Percentiles rank a stretch among this genome's conserved stretches.
Conservation (phyloP, 2,888 invertebrate genomes). For the Maniola hyperantus region DNA sequence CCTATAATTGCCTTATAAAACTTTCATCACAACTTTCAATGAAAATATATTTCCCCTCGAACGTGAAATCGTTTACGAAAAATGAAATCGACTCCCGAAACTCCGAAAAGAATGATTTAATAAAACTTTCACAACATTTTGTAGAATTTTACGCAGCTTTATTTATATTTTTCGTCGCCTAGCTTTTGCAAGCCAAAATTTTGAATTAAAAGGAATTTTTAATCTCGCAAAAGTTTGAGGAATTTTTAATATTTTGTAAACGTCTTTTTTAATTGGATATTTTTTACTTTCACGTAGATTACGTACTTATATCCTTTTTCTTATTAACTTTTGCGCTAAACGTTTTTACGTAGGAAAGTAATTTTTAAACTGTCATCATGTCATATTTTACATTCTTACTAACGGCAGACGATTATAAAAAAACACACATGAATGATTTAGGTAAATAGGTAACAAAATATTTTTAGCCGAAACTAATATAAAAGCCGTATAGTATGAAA, state of each 20-base stretch:
- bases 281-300: not conserved
- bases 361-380: no score
- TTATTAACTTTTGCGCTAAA: not conserved
- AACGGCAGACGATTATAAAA: not conserved
- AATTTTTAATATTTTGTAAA: not conserved
- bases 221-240: constrained; percentile 16
- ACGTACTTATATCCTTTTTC: not conserved
- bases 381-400: no score
- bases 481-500: not conserved
- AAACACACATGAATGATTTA: not conserved
- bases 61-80: constrained; percentile 30
- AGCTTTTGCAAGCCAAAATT: constrained; percentile 1
- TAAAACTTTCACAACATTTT: constrained; percentile 32
- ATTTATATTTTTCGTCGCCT: constrained; percentile 28
- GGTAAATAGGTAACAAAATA: not conserved
- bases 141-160: constrained; percentile 22
- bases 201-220: constrained; percentile 1
- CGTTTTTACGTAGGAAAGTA: not conserved
- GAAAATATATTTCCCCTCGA: constrained; percentile 21
- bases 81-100: constrained; percentile 31
- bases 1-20: constrained; percentile 31
- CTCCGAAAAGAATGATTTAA: constrained; percentile 33
- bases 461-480: not conserved
- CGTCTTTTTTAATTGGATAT: not conserved
- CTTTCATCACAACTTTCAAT: constrained; percentile 22